Percentiles rank a stretch among this genome's conserved stretches.
Evolutionary conservation across 2,797 vertebrate genomes (phyloP).

Genomic region (Enteromius trimaculatus): DNA sequence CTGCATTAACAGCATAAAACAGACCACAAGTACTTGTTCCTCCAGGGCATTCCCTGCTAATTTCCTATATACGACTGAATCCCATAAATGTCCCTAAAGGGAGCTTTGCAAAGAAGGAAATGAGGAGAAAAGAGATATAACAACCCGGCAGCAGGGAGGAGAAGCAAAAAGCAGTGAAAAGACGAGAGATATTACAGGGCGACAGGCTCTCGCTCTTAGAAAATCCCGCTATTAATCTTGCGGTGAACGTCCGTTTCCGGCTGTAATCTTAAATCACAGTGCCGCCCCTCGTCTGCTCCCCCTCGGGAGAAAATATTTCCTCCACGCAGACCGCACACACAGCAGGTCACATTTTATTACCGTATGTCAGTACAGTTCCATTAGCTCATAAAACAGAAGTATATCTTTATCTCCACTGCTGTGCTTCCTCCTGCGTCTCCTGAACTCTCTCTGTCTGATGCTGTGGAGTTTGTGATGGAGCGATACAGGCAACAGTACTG

Average conservation of each 20-base stretch:
- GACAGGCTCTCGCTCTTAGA: constrained; percentile 22
- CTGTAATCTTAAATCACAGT: constrained; percentile 59
- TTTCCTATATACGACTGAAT: constrained; percentile 39
- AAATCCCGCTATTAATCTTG: constrained; percentile 56
- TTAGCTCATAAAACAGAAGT: constrained; percentile 47
- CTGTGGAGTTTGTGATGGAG: not conserved
- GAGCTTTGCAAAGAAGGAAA: constrained; percentile 36
- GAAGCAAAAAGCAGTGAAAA: not conserved
- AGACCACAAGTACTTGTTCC: constrained; percentile 13
- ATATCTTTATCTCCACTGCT: constrained; percentile 41
- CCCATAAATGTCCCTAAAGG: constrained; percentile 49
- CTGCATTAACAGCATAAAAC: constrained; percentile 31
- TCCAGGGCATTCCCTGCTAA: constrained; percentile 23
- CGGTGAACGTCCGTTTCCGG: constrained; percentile 35
- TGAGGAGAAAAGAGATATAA: constrained; percentile 27
- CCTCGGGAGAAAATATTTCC: constrained; percentile 49
- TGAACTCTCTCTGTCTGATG: not conserved
- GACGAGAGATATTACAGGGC: constrained; percentile 35
- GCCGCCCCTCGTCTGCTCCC: constrained; percentile 23
- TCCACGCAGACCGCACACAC: constrained; percentile 34
- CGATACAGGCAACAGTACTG: not conserved
- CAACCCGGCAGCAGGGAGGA: constrained; percentile 18
- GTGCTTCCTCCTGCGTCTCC: not conserved
- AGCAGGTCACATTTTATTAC: constrained; percentile 45
- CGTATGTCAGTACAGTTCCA: constrained; percentile 41